Evolutionary conservation across 1,140 invertebrate species (phyloP), one percentile per base, ranked within the genome.

Genomic region (Megalonaias nervosa): DNA sequence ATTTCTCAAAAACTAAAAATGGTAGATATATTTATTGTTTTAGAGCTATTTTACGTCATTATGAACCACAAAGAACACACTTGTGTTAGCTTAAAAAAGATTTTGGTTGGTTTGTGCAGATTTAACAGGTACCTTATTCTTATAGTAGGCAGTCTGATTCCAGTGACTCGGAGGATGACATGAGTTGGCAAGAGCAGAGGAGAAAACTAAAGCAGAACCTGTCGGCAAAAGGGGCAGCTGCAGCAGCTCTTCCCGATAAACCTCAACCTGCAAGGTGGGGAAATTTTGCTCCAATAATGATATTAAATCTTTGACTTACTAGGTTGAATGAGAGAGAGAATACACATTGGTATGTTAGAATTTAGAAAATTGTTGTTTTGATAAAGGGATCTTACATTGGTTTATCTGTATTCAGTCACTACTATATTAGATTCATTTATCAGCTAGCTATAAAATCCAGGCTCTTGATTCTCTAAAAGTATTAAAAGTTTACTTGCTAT

Each of bases 121-220:
- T 48, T 48, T 48, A 48, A 48, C 6, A 48, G 11, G 5, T 48
- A 48, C 38, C 6, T 48, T 48, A 6, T 48, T 48, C 38, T 48
- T 48, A 48, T 48, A 48, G 38, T 48, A 48, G 38, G 38, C 38
- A 38, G 66, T 23, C 11, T 38, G 80, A 81, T 77, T 75, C 74
- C 17, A 81, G 80, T 74, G 86, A 88, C 38, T 82, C 82, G 11
- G 87, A 86, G 6, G 77, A 80, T 55, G 84, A 85, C 19, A 55
- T 71, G 15, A 83, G 71, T 15, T 89, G 87, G 87, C 67, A 80
- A n/a, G 66, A 84, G 64, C 83, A 87, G 67, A 77, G 87, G 73
- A 72, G 80, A 26, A 75, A 81, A 38, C 83, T 89, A 19, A 88
- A 88, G 67, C 61, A 83, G 31, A 73, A 73, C 13, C 59, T 87